phyloP scores from a whole-genome alignment of 1,140 invertebrate genomes.

The Danaus plexippus region DNA sequence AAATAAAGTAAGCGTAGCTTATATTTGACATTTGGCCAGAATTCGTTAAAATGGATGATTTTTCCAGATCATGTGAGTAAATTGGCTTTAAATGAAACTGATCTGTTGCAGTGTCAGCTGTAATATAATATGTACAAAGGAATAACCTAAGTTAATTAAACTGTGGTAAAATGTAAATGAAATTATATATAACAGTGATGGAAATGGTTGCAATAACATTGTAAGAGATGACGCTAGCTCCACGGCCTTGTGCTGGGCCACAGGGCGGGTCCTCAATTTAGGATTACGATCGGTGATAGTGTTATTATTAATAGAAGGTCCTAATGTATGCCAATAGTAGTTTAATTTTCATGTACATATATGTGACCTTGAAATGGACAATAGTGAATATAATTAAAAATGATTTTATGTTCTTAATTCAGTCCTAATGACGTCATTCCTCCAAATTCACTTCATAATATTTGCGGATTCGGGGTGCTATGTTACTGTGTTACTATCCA shows the following conservation, averaged over 20 bases:
- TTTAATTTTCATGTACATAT: constrained; percentile 44
- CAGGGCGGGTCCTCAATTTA: constrained; percentile 54
- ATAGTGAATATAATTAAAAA: constrained; percentile 53
- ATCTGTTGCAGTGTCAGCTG: too few species aligned
- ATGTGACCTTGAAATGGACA: constrained; percentile 57
- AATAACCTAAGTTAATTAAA: too few species aligned
- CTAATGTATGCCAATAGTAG: constrained; percentile 47
- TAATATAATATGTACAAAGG: too few species aligned
- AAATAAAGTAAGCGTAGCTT: not conserved
- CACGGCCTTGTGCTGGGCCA: constrained; percentile 25
- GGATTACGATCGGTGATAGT: constrained; percentile 38
- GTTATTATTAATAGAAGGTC: constrained; percentile 55
- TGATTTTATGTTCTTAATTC: constrained; percentile 65
- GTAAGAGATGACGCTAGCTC: constrained; percentile 21
- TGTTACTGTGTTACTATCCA: not conserved
- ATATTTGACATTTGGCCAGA: too few species aligned
- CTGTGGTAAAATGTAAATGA: too few species aligned
- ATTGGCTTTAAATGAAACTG: too few species aligned
- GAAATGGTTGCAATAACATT: not conserved
- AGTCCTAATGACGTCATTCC: constrained; percentile 61
- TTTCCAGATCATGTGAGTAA: too few species aligned
- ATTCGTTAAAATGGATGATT: too few species aligned
- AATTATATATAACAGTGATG: too few species aligned
- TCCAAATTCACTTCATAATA: constrained; percentile 42
- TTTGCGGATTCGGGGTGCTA: not conserved